phyloP scores from a whole-genome alignment of 2,797 vertebrate species.

The Ceyx erithaca region DNA sequence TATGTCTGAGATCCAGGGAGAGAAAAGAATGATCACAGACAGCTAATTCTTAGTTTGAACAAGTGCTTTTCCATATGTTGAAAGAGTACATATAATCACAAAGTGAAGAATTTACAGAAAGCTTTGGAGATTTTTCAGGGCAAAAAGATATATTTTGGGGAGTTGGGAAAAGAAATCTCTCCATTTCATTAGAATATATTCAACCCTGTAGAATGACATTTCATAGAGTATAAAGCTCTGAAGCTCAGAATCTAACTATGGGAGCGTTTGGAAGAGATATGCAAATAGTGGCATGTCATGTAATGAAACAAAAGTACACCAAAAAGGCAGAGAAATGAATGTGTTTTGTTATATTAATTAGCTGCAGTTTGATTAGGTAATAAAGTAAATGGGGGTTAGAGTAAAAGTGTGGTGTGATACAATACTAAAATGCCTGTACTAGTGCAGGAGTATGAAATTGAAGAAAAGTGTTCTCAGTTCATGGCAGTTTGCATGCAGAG shows the following conservation, averaged over 20 bases:
- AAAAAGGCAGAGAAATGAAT: not conserved
- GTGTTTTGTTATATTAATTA: not conserved
- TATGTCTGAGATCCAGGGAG: not conserved
- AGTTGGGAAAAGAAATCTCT: not conserved
- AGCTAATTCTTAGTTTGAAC: constrained; percentile 4
- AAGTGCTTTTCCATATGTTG: not conserved
- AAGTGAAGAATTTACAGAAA: constrained; percentile 15
- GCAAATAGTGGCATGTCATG: constrained; percentile 14
- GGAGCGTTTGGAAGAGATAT: not conserved
- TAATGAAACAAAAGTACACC: not conserved
- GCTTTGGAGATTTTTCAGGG: not conserved
- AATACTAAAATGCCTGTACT: not conserved
- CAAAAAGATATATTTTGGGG: not conserved
- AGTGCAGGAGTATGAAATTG: not conserved
- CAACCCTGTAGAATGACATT: constrained; percentile 25
- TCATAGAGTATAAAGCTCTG: not conserved
- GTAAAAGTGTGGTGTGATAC: not conserved
- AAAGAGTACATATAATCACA: not conserved
- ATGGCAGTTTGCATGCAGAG: not conserved
- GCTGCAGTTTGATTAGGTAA: not conserved
- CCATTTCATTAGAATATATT: constrained; percentile 3
- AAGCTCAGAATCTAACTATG: not conserved
- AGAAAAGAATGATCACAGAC: not conserved
- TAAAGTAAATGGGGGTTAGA: not conserved
- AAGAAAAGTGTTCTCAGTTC: not conserved